These are phyloP conservation scores for Lates calcarifer DNA, from an alignment of 2,113 vertebrate genomes.

Conservation along the genomic window DNA sequence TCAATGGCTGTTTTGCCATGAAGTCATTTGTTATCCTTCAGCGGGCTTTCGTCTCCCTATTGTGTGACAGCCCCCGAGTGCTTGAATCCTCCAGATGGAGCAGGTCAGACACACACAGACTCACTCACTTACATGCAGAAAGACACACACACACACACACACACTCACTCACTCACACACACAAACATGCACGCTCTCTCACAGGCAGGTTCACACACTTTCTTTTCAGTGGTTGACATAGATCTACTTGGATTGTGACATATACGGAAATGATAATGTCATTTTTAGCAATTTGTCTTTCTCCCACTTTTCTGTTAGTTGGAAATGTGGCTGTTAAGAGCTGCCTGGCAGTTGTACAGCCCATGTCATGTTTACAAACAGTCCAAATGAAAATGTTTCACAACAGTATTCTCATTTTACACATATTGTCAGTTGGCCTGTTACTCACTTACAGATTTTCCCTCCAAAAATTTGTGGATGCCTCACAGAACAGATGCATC, in stretches of 20 bases:
- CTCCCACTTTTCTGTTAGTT: slow-evolving; percentile 83
- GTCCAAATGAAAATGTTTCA: slow-evolving; percentile 72
- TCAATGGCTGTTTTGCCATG: slow-evolving; percentile 99
- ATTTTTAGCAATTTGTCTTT: slow-evolving; percentile 90
- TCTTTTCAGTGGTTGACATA: slow-evolving; percentile 88
- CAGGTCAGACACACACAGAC: slow-evolving; percentile 82
- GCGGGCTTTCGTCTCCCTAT: slow-evolving; percentile 96
- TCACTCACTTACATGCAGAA: slow-evolving; percentile 54
- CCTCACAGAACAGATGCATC: slow-evolving; percentile 70
- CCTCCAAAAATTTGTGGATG: slow-evolving; percentile 79
- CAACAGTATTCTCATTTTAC: slow-evolving; percentile 67
- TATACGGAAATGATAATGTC: slow-evolving; percentile 91
- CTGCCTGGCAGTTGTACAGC: slow-evolving; percentile 64
- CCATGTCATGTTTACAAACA: slow-evolving; percentile 76
- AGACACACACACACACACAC: slow-evolving; percentile 32
- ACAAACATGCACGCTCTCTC: slow-evolving; percentile 18
- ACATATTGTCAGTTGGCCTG: slow-evolving; percentile 83
- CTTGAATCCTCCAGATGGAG: slow-evolving; percentile 98
- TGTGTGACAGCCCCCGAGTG: slow-evolving; percentile 95
- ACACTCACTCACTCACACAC: slow-evolving; percentile 39
- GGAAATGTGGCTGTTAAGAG: slow-evolving; percentile 78
- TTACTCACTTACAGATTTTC: slow-evolving; percentile 81
- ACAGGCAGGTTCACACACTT: slow-evolving; percentile 83
- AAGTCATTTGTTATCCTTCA: slow-evolving; percentile 99
- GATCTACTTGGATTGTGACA: slow-evolving; percentile 87